Conservation (phyloP, 1,140 invertebrate genomes). For the Acromyrmex charruanus region DNA sequence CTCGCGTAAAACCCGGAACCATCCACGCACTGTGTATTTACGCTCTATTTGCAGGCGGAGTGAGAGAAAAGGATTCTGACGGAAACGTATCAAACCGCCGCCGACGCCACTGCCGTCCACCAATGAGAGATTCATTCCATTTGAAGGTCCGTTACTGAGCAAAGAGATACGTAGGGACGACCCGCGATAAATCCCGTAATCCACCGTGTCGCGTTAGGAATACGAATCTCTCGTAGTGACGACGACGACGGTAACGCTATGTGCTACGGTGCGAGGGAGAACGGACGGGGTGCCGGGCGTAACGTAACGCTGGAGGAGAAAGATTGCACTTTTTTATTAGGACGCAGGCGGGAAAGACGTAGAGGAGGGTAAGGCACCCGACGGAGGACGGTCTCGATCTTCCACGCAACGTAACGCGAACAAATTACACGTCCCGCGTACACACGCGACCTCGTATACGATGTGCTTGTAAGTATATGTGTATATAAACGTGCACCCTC, state of each 20-base stretch:
- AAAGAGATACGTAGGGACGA: conserved; percentile 51
- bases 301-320: conserved; percentile 49
- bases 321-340: conserved; percentile 74
- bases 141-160: conserved; percentile 46
- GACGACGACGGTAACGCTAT: conserved; percentile 18
- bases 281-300: not conserved
- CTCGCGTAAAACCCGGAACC: conserved; percentile 10
- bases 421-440: conserved; percentile 74
- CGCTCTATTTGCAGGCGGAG: conserved; percentile 34
- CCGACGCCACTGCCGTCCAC: conserved; percentile 22
- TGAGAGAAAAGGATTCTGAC: not conserved
- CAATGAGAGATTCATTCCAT: conserved; percentile 47
- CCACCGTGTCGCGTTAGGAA: conserved; percentile 73
- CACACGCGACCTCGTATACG: conserved; percentile 20
- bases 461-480: not conserved
- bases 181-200: conserved; percentile 75
- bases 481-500: not conserved
- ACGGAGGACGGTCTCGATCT: conserved; percentile 66
- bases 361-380: conserved; percentile 51
- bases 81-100: not conserved
- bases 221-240: conserved; percentile 64
- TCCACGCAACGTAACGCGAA: conserved; percentile 76
- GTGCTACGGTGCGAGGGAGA: not conserved
- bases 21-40: conserved; percentile 46
- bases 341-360: not conserved